Base-by-base conservation (phyloP, 1,140 invertebrate species). In the Dryas iulia region DNA sequence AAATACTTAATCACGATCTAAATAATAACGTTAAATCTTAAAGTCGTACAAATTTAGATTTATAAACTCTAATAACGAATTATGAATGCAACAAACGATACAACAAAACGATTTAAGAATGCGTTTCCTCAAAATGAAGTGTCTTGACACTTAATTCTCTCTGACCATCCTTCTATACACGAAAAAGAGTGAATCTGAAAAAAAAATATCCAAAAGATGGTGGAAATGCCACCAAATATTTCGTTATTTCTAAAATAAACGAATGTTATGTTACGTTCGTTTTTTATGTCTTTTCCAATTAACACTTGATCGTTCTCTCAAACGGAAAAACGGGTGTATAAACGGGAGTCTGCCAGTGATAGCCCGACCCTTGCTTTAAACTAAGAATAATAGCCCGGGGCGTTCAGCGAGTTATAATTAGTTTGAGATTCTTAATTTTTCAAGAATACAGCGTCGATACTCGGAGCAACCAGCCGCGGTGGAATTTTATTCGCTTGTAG, bases 341-440 rank as follows among this genome's bases (percentile, higher is more conserved):
- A n/a, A 47, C 14, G 6, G 39, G 60, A 62, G 25, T 35, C 59
- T 71, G 69, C 74, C 62, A 74, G 69, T 77, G 72, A 77, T 77
- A 72, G 70, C 57, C 14, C 53, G 53, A 69, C 71, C 62, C 64
- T 61, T 47, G 58, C 56, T 66, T 54, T 61, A 52, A 62, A 62
- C 60, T 62, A 62, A 62, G 60, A 62, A 62, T 62, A 62, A 62
- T 62, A 53, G 60, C 60, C 14, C 5, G 7, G 18, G 33, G 59
- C 39, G 39, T 28, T 39, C 61, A 14, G 39, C 62, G 58, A 71
- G 65, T 73, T 79, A 65, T 74, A 79, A 74, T 77, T 77, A 79
- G 74, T 76, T 74, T 62, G 62, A 69, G 74, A 67, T 74, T 77
- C 66, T 76, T 76, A 67, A 76, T 61, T 56, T 56, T 56, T 56